Evolutionary conservation across 2,797 vertebrate species (phyloP), one percentile per base, ranked within the genome.

Genomic region (Mormyrus proboscirostris): DNA sequence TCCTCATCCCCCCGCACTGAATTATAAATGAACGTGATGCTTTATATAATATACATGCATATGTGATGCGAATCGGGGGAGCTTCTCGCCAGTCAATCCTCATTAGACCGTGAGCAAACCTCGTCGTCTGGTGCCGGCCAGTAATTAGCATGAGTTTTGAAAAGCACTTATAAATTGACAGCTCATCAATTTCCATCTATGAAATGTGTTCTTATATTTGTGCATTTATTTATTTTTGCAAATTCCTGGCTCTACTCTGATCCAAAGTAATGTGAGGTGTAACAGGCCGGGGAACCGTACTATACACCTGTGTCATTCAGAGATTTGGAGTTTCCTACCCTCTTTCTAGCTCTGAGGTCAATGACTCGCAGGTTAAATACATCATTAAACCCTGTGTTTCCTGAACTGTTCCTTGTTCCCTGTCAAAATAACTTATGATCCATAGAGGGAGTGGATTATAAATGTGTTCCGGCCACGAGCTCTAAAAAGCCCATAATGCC

Each of bases 321-420:
- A 94, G 92, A 38, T 87, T 47, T 29, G 5, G 14, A n/a, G 19
- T 47, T 29, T 50, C 94, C 94, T 94, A 92, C 93, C 92, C 92
- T 92, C 93, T 94, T 94, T 94, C 93, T 94, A 51, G 85, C 29
- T 93, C 90, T 33, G 91, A 91, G 95, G 95, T 95, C 95, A 95
- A 95, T 95, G 95, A 95, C 94, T 88, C 86, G 93, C 94, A 95
- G 94, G 94, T 95, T 95, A 96, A 95, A 95, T 94, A 95, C 94
- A 94, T 94, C 93, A 95, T 95, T 95, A 95, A 95, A 94, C 92
- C 83, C 90, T 92, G 93, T 95, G 94, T 95, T 96, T 95, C 94
- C 93, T 93, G 93, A 94, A 95, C 93, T 94, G 94, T 92, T 93
- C 93, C 92, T 94, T 94, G 93, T 94, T 94, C 93, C 92, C 92